phyloP scores from a whole-genome alignment of 2,797 vertebrate genomes.

The Danio kyathit region DNA sequence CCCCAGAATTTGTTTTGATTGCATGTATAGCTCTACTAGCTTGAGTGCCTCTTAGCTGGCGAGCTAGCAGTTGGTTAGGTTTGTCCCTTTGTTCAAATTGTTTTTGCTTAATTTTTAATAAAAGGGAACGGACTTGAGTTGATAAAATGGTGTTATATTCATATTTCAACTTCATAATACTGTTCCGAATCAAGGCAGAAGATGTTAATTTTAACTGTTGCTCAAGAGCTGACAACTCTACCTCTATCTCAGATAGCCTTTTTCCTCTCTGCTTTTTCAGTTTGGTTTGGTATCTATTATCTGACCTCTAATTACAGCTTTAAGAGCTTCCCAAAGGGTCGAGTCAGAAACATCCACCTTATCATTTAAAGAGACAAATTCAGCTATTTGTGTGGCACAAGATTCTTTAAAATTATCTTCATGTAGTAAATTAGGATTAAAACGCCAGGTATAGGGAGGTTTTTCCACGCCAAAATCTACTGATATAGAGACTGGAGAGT shows the following conservation, averaged over 20 bases:
- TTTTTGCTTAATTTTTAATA: constrained; percentile 26
- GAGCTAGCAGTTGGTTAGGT: neutral
- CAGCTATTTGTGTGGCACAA: neutral
- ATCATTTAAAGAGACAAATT: too few species aligned
- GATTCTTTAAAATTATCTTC: neutral
- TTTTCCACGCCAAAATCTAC: neutral
- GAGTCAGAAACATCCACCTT: too few species aligned
- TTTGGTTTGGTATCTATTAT: neutral
- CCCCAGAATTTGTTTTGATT: too few species aligned
- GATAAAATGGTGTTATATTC: constrained; percentile 28
- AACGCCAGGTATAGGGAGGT: neutral
- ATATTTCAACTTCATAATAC: constrained; percentile 1
- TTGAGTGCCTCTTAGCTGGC: constrained; percentile 24
- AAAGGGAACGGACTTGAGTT: neutral
- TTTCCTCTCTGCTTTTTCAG: neutral
- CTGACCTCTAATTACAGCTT: too few species aligned
- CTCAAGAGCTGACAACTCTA: neutral
- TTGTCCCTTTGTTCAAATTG: constrained; percentile 48
- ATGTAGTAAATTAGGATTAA: neutral
- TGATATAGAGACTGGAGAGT: too few species aligned
- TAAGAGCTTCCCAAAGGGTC: too few species aligned
- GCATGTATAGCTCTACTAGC: constrained; percentile 30
- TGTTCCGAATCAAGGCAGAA: neutral
- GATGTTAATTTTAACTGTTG: neutral
- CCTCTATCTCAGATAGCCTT: neutral